Evolutionary conservation across 64 coral and sea anemone species (phyloP).

Genomic region (Hydrozoanthus tunicans): DNA sequence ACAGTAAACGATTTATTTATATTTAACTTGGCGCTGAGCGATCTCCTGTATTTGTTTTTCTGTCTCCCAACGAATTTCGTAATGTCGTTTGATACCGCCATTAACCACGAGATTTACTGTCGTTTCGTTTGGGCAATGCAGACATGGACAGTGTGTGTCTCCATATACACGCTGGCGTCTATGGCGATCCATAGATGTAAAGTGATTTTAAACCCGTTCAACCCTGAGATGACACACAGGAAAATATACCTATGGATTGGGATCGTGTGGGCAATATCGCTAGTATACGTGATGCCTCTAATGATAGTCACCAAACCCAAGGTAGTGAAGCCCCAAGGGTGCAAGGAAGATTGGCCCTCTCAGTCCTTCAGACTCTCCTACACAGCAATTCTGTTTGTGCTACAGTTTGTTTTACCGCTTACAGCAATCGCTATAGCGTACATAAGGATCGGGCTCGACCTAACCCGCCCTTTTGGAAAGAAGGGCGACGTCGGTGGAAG

Average conservation of each 20-base stretch:
- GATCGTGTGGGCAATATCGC: constrained; percentile 71
- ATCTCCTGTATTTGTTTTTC: constrained; percentile 71
- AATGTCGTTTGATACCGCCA: constrained; percentile 67
- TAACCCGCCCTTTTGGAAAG: constrained; percentile 51
- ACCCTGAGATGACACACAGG: constrained; percentile 67
- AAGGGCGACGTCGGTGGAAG: constrained; percentile 31
- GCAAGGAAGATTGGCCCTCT: constrained; percentile 76
- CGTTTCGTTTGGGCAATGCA: constrained; percentile 83
- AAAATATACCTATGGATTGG: constrained; percentile 55
- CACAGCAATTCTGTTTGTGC: constrained; percentile 65
- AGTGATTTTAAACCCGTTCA: constrained; percentile 86
- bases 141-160: constrained; percentile 81
- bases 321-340: constrained; percentile 8
- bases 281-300: constrained; percentile 65
- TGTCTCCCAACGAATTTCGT: constrained; percentile 81
- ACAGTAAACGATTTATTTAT: constrained; percentile 90
- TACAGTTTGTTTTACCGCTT: constrained; percentile 87
- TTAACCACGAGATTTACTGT: constrained; percentile 69
- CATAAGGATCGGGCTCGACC: constrained; percentile 81
- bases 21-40: constrained; percentile 80
- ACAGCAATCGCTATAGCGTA: constrained; percentile 81
- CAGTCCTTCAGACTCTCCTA: constrained; percentile 52
- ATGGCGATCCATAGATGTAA: constrained; percentile 89
- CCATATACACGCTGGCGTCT: constrained; percentile 83
- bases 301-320: constrained; percentile 81